Conservation (phyloP, 2,888 invertebrate genomes). For the Zootermopsis nevadensis region DNA sequence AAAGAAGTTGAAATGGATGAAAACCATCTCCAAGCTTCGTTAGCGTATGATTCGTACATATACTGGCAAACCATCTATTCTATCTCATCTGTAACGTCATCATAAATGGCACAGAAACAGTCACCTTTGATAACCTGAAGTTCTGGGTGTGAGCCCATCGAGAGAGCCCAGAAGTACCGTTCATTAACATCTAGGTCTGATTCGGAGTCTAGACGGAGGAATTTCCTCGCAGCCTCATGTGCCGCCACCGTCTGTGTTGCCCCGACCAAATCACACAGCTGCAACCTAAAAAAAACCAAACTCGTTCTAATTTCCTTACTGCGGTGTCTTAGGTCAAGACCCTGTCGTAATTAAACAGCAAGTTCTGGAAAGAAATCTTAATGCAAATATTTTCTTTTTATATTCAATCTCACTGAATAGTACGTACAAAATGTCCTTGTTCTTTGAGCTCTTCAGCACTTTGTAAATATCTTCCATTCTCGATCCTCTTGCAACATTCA, state of each 20-base stretch:
- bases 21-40: too few species aligned
- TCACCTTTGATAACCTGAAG: conserved; percentile 64
- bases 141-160: conserved; percentile 75
- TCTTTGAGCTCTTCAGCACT: conserved; percentile 69
- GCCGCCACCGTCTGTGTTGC: conserved; percentile 76
- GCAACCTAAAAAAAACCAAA: conserved; percentile 63
- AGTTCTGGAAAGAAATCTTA: too few species aligned
- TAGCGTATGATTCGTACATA: background rate
- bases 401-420: too few species aligned
- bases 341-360: too few species aligned
- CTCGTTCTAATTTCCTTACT: background rate
- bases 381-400: background rate
- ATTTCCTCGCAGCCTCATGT: conserved; percentile 75
- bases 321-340: too few species aligned
- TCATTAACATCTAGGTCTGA: conserved; percentile 71
- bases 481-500: conserved; percentile 71
- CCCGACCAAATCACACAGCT: conserved; percentile 77
- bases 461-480: conserved; percentile 70
- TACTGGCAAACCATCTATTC: too few species aligned
- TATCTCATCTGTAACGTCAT: too few species aligned
- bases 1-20: too few species aligned
- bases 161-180: conserved; percentile 79
- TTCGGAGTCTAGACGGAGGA: conserved; percentile 70
- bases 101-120: too few species aligned
- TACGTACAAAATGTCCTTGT: conserved; percentile 66